Evolutionary conservation across 2,888 invertebrate species (phyloP).

Genomic region (Harpagoxenus sublaevis): DNA sequence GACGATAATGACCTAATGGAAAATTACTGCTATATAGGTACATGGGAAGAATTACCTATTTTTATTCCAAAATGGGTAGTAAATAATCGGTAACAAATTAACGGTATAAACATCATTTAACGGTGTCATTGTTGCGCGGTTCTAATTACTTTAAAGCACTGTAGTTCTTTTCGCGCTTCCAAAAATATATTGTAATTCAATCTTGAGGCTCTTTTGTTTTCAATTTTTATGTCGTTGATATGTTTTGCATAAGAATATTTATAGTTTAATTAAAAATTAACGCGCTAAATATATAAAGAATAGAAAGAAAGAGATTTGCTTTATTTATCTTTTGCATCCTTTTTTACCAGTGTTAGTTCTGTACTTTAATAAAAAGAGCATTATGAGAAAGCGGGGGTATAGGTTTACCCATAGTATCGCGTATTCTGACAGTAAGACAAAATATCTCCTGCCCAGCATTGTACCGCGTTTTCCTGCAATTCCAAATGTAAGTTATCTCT

Average conservation of each 20-base stretch:
- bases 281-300: background rate
- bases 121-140: too few relatives aligned
- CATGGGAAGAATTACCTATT: background rate
- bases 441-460: background rate
- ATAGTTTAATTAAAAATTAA: background rate
- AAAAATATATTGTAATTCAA: constrained; percentile 2
- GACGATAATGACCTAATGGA: background rate
- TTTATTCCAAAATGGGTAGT: background rate
- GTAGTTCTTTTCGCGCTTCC: background rate
- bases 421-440: constrained; percentile 2
- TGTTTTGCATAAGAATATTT: background rate
- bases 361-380: background rate
- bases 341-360: background rate
- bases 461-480: background rate
- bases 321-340: background rate
- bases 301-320: background rate
- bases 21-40: constrained; percentile 2
- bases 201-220: background rate
- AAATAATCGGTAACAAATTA: background rate
- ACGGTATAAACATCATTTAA: background rate
- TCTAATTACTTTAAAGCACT: background rate
- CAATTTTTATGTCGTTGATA: background rate
- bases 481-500: constrained; percentile 1
- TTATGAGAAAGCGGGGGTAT: background rate
- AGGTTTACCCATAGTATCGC: background rate